Percentiles rank a stretch among this genome's conserved stretches.
phyloP scores from a whole-genome alignment of 2,113 vertebrate species.

The Lagopus leucura region DNA sequence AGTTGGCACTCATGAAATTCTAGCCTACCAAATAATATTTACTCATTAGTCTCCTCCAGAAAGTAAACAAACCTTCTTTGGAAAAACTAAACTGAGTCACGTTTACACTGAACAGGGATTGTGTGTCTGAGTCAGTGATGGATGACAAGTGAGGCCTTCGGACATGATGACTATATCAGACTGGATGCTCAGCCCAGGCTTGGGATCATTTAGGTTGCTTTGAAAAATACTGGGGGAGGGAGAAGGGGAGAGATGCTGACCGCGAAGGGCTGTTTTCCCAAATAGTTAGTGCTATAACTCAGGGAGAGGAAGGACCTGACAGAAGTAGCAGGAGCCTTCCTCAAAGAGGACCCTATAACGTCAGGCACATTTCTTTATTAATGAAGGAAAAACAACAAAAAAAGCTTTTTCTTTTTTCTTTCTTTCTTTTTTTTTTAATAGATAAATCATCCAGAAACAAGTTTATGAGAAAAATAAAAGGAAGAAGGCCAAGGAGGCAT shows the following conservation, averaged over 20 bases:
- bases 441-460: conserved; percentile 23
- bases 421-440: not conserved
- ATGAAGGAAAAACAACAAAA: not conserved
- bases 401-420: not conserved
- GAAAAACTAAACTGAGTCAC: not conserved
- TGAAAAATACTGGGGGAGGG: not conserved
- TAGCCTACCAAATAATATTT: conserved; percentile 34
- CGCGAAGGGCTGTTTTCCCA: not conserved
- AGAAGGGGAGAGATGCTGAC: not conserved
- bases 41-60: conserved; percentile 14
- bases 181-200: not conserved
- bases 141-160: not conserved
- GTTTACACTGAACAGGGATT: not conserved
- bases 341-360: not conserved
- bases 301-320: not conserved
- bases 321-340: not conserved
- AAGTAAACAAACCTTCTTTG: conserved; percentile 25
- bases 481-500: conserved; percentile 24
- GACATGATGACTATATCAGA: not conserved
- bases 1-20: not conserved
- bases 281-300: not conserved
- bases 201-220: not conserved
- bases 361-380: not conserved
- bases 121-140: not conserved
- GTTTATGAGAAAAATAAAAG: conserved; percentile 29